Evolutionary conservation across 2,888 invertebrate genomes (phyloP), one percentile per base, ranked within the genome.

Genomic region (Troilus luridus): DNA sequence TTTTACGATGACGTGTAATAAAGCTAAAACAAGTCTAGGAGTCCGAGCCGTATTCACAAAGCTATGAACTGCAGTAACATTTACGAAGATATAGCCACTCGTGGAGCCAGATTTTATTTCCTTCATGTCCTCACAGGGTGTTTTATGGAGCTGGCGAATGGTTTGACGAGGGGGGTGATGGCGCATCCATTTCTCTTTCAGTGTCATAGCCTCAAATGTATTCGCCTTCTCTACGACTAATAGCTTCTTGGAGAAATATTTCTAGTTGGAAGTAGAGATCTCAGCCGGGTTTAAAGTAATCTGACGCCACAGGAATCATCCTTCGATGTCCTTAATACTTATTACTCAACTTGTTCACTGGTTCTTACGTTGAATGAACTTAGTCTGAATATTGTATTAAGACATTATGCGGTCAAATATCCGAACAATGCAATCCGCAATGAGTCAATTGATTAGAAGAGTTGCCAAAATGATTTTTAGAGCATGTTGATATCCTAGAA

Each of bases 1-100:
- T 77, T 77, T 77, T 77, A 77, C 72, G 72, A 41, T 41, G 72
- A 77, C 27, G 72, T 17, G 72, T 41, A 11, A 24, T 77, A 77
- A 77, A 77, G 41, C 41, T 77, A 41, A 77, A 27, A 77, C 72
- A 77, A 77, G 72, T 17, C 41, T 41, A 2, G 17, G 8, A 77
- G 27, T 19, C 8, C 12, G 0, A 17, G 41, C 41, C 7, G 12
- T 77, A 77, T 77, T 41, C 17, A 41, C 8, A 7, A 17, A 17
- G 72, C 27, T 77, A 77, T 27, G 17, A 77, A 77, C 27, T 77
- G 72, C 6, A 19, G 72, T 1, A 27, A 41, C 17, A 77, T 77
- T 17, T 41, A 41, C 5, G 72, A 9, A 41, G 27, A 77, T 41
- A 77, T 77, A 77, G 72, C 72, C 6, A 8, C 41, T 27, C 3